These are phyloP conservation scores for Drosophila demipolita DNA, from an alignment of 2,888 invertebrate genomes.

Conservation along the genomic window DNA sequence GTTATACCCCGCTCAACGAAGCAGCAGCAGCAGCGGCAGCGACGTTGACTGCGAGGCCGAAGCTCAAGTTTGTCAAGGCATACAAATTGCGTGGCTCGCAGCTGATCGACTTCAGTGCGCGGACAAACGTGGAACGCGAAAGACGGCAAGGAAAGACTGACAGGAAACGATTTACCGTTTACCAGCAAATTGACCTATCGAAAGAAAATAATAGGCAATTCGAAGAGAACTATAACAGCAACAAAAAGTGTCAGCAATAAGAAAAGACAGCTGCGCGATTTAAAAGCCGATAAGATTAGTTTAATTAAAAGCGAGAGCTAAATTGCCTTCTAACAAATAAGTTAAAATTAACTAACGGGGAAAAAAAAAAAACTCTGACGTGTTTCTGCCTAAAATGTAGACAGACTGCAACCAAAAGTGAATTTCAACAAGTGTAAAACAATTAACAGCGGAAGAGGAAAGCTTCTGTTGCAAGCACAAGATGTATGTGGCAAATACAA, in stretches of 20 bases:
- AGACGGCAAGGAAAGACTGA: constrained; percentile 1
- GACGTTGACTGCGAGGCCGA: constrained; percentile 36
- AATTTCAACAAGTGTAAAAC: neutral
- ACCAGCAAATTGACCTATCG: constrained; percentile 18
- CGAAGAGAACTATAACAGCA: constrained; percentile 2
- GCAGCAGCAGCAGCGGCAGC: constrained; percentile 6
- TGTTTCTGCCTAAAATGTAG: constrained; percentile 39
- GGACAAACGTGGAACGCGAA: constrained; percentile 56
- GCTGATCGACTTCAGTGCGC: constrained; percentile 72
- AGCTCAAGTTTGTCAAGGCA: constrained; percentile 45
- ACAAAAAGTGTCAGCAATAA: neutral
- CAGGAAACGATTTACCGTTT: neutral
- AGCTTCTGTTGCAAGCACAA: constrained; percentile 4
- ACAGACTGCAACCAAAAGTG: constrained; percentile 13
- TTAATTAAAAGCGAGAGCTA: constrained; percentile 43
- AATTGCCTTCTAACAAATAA: neutral
- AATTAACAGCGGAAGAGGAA: constrained; percentile 12
- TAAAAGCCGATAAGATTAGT: constrained; percentile 48
- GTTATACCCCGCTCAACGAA: constrained; percentile 29
- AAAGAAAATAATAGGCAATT: constrained; percentile 44
- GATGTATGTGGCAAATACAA: constrained; percentile 84
- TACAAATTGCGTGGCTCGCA: constrained; percentile 71
- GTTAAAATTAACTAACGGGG: neutral
- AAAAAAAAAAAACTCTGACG: constrained; percentile 7
- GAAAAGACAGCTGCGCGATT: constrained; percentile 36